A percentile compares a stretch with the other conserved stretches of the same genome.
Conservation (phyloP, 2,888 invertebrate genomes). For the Dicranocentrus wangi region DNA sequence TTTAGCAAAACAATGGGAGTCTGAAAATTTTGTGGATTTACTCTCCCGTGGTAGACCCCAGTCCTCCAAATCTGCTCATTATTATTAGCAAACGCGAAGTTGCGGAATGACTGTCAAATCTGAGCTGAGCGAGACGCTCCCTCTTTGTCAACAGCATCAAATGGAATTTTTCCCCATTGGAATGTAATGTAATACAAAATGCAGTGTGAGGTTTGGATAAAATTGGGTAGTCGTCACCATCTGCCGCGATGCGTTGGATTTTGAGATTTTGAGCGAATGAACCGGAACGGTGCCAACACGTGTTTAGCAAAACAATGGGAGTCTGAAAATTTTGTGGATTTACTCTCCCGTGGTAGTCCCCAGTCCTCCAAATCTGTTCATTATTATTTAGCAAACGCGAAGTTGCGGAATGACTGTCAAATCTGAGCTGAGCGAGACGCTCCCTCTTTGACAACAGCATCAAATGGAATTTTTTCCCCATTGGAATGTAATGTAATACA, state of each 20-base stretch:
- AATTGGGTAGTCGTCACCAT: too few species aligned
- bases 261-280: neutral
- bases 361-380: neutral
- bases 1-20: neutral
- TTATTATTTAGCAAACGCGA: neutral
- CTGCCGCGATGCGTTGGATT: neutral
- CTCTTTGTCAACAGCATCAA: neutral
- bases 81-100: neutral
- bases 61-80: neutral
- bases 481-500: too few species aligned
- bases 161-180: neutral
- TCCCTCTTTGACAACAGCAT: neutral
- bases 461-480: neutral
- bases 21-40: neutral
- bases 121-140: too few species aligned
- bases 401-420: constrained; percentile 3
- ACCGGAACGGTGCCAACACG: neutral
- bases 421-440: too few species aligned
- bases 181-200: too few species aligned
- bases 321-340: neutral
- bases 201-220: too few species aligned
- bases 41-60: too few species aligned
- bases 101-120: neutral
- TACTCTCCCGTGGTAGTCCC: too few species aligned
- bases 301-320: neutral